A percentile compares a stretch with the other conserved stretches of the same genome.
Evolutionary conservation across 2,797 vertebrate species (phyloP).

Genomic region (Typhlichthys eigenmanni): DNA sequence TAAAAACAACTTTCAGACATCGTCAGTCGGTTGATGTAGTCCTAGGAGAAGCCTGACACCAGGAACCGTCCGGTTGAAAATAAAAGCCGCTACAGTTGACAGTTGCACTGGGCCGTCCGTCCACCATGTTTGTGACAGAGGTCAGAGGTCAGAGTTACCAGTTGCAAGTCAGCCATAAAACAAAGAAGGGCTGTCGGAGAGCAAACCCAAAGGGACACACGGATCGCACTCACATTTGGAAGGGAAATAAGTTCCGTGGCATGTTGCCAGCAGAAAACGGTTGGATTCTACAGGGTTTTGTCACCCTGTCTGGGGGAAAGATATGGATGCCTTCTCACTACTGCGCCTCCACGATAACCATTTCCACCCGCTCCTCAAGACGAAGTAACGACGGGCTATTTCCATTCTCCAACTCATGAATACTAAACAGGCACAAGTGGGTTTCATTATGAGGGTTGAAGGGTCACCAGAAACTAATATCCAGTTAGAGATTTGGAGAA

Average conservation of each 20-base stretch:
- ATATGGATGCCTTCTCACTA: background rate
- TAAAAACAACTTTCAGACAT: no score
- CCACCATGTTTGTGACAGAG: slow-evolving; percentile 39
- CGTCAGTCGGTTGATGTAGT: no score
- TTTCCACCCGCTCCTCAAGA: slow-evolving; percentile 16
- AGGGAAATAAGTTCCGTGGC: slow-evolving; percentile 65
- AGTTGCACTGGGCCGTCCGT: slow-evolving; percentile 34
- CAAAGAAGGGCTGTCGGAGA: slow-evolving; percentile 54
- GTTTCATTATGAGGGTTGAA: slow-evolving; percentile 45
- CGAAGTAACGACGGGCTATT: slow-evolving; percentile 1
- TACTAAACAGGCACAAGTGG: slow-evolving; percentile 39
- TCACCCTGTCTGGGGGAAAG: slow-evolving; percentile 34
- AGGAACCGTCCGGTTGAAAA: slow-evolving; percentile 1
- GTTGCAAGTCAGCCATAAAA: slow-evolving; percentile 43
- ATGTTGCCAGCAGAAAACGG: slow-evolving; percentile 43
- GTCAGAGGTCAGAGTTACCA: slow-evolving; percentile 42
- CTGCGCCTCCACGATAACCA: background rate
- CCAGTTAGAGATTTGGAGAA: slow-evolving; percentile 20
- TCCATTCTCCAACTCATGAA: slow-evolving; percentile 52
- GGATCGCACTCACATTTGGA: slow-evolving; percentile 60
- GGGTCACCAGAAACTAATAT: slow-evolving; percentile 35
- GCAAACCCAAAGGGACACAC: slow-evolving; percentile 22
- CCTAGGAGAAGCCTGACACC: background rate
- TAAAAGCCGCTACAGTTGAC: slow-evolving; percentile 32
- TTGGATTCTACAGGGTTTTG: slow-evolving; percentile 49